A percentile compares a stretch with the other conserved stretches of the same genome.
Evolutionary conservation across 92 coral and sea anemone genomes (phyloP).

Genomic region (Actinostola sp.): DNA sequence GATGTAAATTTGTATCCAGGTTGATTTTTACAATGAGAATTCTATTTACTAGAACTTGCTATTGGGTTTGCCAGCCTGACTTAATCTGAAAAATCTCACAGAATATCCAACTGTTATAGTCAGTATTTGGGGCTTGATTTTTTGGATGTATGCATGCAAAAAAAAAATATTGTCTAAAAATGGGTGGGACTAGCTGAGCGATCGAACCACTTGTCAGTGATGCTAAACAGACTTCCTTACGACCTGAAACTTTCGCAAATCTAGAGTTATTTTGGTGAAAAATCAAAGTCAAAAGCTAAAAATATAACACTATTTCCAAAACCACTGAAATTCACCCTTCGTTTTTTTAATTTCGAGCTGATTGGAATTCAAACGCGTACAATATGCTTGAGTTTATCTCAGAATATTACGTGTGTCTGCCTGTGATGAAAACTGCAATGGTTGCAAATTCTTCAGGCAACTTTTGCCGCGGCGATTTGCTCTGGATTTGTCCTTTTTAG

Average conservation of each 20-base stretch:
- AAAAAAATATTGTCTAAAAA: constrained; percentile 28
- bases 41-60: neutral
- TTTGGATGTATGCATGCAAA: constrained; percentile 16
- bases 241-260: no score
- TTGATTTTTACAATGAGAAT: neutral
- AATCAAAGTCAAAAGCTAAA: constrained; percentile 17
- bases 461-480: constrained; percentile 6
- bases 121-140: neutral
- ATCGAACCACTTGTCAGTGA: constrained; percentile 8
- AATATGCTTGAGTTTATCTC: neutral
- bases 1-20: neutral
- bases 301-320: neutral
- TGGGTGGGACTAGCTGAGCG: constrained; percentile 33
- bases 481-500: constrained; percentile 22
- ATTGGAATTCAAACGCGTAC: constrained; percentile 17
- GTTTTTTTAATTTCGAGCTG: neutral
- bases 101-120: neutral
- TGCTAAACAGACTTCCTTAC: no score
- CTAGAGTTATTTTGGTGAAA: neutral
- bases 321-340: constrained; percentile 4
- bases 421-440: neutral
- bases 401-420: constrained; percentile 16
- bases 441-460: neutral
- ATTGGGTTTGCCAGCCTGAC: no score
- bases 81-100: neutral